These are phyloP conservation scores for Volucella inanis DNA, from an alignment of 2,888 invertebrate genomes.

Conservation along the genomic window DNA sequence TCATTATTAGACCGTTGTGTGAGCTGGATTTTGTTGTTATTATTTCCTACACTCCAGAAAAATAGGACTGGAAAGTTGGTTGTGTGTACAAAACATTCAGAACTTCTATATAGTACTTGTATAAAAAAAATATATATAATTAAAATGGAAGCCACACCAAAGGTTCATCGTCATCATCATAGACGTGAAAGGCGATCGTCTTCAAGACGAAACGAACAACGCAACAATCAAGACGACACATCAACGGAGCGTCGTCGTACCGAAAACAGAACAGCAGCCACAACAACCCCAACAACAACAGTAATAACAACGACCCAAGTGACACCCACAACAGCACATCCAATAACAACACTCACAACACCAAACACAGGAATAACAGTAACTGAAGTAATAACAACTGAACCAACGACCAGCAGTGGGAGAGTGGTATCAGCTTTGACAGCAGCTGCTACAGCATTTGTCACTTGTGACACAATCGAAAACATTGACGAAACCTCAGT, in stretches of 20 bases:
- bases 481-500: slow-evolving; percentile 37
- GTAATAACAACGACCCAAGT: slow-evolving; percentile 53
- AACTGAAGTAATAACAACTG: slow-evolving; percentile 57
- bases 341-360: slow-evolving; percentile 29
- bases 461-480: slow-evolving; percentile 22
- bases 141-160: slow-evolving; percentile 82
- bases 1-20: slow-evolving; percentile 42
- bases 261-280: slow-evolving; percentile 66
- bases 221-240: slow-evolving; percentile 77
- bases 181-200: slow-evolving; percentile 81
- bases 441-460: slow-evolving; percentile 58
- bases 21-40: slow-evolving; percentile 61
- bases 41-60: slow-evolving; percentile 37
- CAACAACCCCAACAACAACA: slow-evolving; percentile 39
- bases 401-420: slow-evolving; percentile 76
- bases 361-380: slow-evolving; percentile 74
- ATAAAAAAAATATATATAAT: slow-evolving; percentile 2
- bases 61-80: slow-evolving; percentile 61
- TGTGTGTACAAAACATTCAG: not conserved
- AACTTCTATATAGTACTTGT: too few species aligned
- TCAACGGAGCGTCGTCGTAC: slow-evolving; percentile 75
- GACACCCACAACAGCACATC: slow-evolving; percentile 53
- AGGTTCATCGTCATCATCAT: slow-evolving; percentile 83
- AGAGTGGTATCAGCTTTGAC: slow-evolving; percentile 69
- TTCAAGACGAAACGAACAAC: slow-evolving; percentile 80